These are phyloP conservation scores for Cryptops parisi DNA, from an alignment of 2,888 invertebrate genomes.

Conservation along the genomic window DNA sequence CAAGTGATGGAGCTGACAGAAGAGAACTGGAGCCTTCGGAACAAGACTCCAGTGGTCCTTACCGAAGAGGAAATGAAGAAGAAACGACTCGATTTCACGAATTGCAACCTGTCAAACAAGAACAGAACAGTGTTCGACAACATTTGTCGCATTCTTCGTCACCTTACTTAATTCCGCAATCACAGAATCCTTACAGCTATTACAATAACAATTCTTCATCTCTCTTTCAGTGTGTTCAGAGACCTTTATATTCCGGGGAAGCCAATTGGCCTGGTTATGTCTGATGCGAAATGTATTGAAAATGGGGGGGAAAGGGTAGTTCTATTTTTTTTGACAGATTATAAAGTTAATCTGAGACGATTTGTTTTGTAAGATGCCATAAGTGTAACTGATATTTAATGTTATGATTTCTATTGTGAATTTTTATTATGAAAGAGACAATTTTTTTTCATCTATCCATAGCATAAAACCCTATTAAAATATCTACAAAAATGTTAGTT, in stretches of 20 bases:
- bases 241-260: slow-evolving; percentile 6
- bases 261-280: slow-evolving; percentile 7
- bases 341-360: too few species aligned
- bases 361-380: too few species aligned
- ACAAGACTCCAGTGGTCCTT: neutral
- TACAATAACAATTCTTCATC: slow-evolving; percentile 1
- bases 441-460: too few species aligned
- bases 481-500: too few species aligned
- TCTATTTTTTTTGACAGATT: too few species aligned
- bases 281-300: too few species aligned
- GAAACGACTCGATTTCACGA: slow-evolving; percentile 14
- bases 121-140: neutral
- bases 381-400: too few species aligned
- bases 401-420: too few species aligned
- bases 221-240: slow-evolving; percentile 1
- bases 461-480: too few species aligned
- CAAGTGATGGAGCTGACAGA: neutral
- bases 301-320: too few species aligned
- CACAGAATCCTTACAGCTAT: neutral
- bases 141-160: neutral
- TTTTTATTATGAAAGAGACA: too few species aligned
- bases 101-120: slow-evolving; percentile 15
- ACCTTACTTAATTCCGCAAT: slow-evolving; percentile 2
- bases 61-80: neutral
- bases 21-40: neutral